A percentile compares a stretch with the other conserved stretches of the same genome.
These are phyloP conservation scores for Corythornis cristatus DNA, from an alignment of 2,113 vertebrate genomes.

Conservation along the genomic window DNA sequence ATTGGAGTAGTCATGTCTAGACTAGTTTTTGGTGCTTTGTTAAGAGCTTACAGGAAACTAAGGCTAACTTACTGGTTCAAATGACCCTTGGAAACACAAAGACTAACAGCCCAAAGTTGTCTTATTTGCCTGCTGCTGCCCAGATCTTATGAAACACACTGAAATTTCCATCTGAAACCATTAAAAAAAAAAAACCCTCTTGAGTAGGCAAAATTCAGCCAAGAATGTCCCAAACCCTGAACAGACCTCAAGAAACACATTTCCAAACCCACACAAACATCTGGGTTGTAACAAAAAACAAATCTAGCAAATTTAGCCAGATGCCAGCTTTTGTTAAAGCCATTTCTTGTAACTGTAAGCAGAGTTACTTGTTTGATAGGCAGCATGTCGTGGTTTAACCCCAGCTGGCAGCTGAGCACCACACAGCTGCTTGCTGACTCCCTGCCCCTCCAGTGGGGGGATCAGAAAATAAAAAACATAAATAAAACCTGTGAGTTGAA, in stretches of 20 bases:
- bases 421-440: neutral
- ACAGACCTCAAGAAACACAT: neutral
- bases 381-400: neutral
- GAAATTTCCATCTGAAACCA: constrained; percentile 40
- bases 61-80: neutral
- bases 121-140: neutral
- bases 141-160: constrained; percentile 41
- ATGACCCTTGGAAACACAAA: neutral
- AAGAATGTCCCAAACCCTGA: constrained; percentile 22
- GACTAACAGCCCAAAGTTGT: neutral
- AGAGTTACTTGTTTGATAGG: constrained; percentile 32
- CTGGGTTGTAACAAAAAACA: constrained; percentile 33
- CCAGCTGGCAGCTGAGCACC: neutral
- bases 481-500: neutral
- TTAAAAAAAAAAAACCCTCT: constrained; percentile 3
- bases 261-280: neutral
- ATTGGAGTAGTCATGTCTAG: neutral
- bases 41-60: neutral
- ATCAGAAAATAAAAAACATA: neutral
- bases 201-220: neutral
- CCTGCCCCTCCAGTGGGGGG: neutral
- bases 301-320: constrained; percentile 22
- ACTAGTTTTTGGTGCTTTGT: neutral
- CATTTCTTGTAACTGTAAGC: constrained; percentile 40
- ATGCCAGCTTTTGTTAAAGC: constrained; percentile 52